Evolutionary conservation across 2,113 vertebrate genomes (phyloP), one percentile per base, ranked within the genome.

Genomic region (Pagrus major): DNA sequence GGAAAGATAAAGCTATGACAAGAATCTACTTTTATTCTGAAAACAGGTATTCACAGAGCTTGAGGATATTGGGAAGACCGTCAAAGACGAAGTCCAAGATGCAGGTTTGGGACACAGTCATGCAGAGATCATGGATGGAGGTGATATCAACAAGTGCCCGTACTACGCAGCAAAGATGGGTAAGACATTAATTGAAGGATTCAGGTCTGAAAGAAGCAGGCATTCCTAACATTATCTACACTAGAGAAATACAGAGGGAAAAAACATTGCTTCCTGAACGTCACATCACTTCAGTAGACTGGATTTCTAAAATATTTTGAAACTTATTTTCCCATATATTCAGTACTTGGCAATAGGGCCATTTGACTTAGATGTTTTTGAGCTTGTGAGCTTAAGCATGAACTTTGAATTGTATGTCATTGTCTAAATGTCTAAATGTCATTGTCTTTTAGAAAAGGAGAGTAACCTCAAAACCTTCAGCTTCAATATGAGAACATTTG

Each of bases 21-120:
- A 42, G 66, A 47, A 29, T 46, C 9, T 23, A 4, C 23, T 60
- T 39, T 71, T 71, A 20, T 61, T 74, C 4, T 47, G 9, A 20
- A 67, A 63, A 68, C 91, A 98, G 97, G 93, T 98, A 0, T 98
- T 98, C 49, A 88, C 92, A 55, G 97, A 98, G 79, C 91, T 98
- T 90, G 97, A 97, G 81, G 92, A 95, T 83, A 85, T 95, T 4
- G 95, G 96, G 41, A 92, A 92, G 54, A 89, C 89, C 0, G 85
- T 97, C 70, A 39, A 93, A 25, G 96, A 94, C 46, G 96, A 93
- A 46, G 85, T 90, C 39, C 85, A 94, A 35, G 95, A 94, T 0
- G 93, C 90, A 9, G 94, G 89, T 2, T 5, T 95, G 0, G 49
- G 91, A 81, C 96, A 97, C 0, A 94, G 95, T 76, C 86, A 88